These are phyloP conservation scores for Schizothorax lantsangensis DNA, from an alignment of 2,797 vertebrate genomes.

Conservation along the genomic window DNA sequence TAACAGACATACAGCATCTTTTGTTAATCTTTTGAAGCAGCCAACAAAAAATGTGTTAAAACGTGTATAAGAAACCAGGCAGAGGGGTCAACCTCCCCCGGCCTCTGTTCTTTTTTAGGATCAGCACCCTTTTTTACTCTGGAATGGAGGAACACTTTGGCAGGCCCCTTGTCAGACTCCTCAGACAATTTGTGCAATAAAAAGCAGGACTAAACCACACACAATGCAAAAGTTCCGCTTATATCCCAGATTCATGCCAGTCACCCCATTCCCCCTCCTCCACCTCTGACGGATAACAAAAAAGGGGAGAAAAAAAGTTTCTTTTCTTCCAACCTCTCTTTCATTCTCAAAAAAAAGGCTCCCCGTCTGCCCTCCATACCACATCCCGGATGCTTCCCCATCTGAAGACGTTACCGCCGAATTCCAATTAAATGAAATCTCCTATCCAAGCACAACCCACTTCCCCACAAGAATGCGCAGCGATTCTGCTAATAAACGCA, in stretches of 20 bases:
- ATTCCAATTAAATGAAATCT: constrained; percentile 85
- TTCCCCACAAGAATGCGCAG: constrained; percentile 80
- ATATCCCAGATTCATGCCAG: constrained; percentile 48
- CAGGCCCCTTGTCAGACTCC: constrained; percentile 53
- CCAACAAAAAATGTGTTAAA: constrained; percentile 63
- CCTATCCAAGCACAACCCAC: constrained; percentile 77
- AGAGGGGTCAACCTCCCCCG: constrained; percentile 64
- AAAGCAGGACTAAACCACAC: constrained; percentile 59
- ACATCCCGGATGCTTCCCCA: constrained; percentile 70
- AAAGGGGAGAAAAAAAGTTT: constrained; percentile 48
- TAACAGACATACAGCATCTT: constrained; percentile 57
- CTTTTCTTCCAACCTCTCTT: constrained; percentile 53
- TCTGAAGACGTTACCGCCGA: constrained; percentile 77
- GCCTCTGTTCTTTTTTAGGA: constrained; percentile 65
- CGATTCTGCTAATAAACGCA: constrained; percentile 62
- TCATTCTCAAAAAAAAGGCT: constrained; percentile 41
- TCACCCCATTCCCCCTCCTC: constrained; percentile 33
- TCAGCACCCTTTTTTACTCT: constrained; percentile 64
- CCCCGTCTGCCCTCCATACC: constrained; percentile 50
- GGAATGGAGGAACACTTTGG: constrained; percentile 60
- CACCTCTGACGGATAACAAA: constrained; percentile 50
- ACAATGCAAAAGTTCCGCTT: constrained; percentile 62
- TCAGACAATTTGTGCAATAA: constrained; percentile 69
- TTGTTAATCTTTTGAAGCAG: constrained; percentile 68
- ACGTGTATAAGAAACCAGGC: constrained; percentile 72